phyloP scores from a whole-genome alignment of 2,888 invertebrate genomes.

The Agriotes lineatus region DNA sequence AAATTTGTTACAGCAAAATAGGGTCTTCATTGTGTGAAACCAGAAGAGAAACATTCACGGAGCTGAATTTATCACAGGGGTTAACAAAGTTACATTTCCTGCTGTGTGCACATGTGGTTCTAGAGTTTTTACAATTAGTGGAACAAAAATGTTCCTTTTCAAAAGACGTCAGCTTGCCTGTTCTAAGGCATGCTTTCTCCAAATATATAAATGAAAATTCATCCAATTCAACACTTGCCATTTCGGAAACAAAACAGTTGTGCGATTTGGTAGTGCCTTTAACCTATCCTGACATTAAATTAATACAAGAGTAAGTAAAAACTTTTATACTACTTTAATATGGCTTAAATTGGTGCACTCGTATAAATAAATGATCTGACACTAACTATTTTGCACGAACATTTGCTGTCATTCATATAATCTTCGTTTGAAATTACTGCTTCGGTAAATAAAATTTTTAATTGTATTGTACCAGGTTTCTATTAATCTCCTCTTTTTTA shows the following conservation, averaged over 20 bases:
- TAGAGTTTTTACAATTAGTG: constrained; percentile 36
- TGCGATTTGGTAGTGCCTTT: constrained; percentile 29
- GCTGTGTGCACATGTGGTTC: constrained; percentile 5
- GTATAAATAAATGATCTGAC: too few relatives aligned
- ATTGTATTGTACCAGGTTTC: too few relatives aligned
- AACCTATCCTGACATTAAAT: constrained; percentile 25
- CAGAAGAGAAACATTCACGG: constrained; percentile 14
- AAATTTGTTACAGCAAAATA: constrained; percentile 16
- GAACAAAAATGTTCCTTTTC: constrained; percentile 21
- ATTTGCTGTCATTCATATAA: too few relatives aligned
- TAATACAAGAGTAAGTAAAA: constrained; percentile 26
- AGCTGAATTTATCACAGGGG: constrained; percentile 3
- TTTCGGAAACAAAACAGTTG: constrained; percentile 11
- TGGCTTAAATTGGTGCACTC: not conserved
- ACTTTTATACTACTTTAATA: not conserved
- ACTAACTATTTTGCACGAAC: too few relatives aligned
- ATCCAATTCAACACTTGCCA: too few relatives aligned
- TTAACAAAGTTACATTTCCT: constrained; percentile 8
- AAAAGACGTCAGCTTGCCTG: constrained; percentile 3
- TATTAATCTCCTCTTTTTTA: too few relatives aligned
- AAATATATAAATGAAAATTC: constrained; percentile 15
- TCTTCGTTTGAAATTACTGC: too few relatives aligned
- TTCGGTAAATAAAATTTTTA: too few relatives aligned
- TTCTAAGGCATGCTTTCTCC: constrained; percentile 20
- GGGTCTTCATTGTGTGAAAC: not conserved